These are phyloP conservation scores for Limnephilus auricula DNA, from an alignment of 2,888 invertebrate genomes.

Conservation along the genomic window DNA sequence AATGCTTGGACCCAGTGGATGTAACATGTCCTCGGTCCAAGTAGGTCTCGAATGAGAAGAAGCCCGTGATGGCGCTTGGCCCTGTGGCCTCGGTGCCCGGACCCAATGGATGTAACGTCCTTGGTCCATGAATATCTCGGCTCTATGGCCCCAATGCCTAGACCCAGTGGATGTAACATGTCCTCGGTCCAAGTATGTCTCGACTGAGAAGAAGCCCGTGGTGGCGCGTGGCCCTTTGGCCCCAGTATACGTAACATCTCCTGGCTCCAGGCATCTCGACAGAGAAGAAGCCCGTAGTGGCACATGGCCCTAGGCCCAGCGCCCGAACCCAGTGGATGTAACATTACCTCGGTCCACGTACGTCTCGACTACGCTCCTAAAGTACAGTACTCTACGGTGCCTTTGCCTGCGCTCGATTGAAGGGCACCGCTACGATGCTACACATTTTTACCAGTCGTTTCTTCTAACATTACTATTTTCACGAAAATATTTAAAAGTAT, in stretches of 20 bases:
- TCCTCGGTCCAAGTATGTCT: background rate
- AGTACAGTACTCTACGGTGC: constrained; percentile 55
- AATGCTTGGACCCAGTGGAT: background rate
- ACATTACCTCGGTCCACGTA: constrained; percentile 62
- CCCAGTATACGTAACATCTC: no score
- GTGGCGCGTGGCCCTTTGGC: background rate
- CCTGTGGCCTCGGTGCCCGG: background rate
- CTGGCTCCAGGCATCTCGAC: background rate
- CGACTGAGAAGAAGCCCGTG: background rate
- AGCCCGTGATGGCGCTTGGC: constrained; percentile 2
- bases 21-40: no score
- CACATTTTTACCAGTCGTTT: constrained; percentile 66
- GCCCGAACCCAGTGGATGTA: constrained; percentile 4
- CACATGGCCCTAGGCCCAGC: background rate
- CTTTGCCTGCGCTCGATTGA: constrained; percentile 55
- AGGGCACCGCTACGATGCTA: constrained; percentile 65
- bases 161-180: background rate
- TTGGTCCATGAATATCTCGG: background rate
- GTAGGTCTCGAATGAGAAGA: background rate
- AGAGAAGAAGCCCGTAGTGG: background rate
- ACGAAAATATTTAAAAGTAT: constrained; percentile 46
- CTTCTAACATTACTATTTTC: constrained; percentile 57
- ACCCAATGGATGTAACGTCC: background rate
- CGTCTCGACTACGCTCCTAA: constrained; percentile 62
- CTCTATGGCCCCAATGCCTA: background rate